phyloP scores from a whole-genome alignment of 2,113 vertebrate species.

The Dasyprocta punctata region DNA sequence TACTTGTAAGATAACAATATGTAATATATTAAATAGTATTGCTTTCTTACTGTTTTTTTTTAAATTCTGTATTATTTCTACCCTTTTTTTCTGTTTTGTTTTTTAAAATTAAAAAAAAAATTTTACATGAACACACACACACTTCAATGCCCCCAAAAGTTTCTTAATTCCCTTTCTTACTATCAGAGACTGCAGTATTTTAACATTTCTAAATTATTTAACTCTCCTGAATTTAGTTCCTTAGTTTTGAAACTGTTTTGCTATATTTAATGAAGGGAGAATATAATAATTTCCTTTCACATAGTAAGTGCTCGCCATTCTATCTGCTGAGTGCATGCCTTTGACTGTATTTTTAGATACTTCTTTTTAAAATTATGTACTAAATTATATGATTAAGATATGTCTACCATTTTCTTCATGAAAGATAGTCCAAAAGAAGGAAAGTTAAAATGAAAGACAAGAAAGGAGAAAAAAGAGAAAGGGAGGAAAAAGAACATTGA shows the following conservation, averaged over 20 bases:
- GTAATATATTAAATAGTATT: too few species aligned
- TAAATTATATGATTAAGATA: neutral
- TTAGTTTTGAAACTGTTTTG: conserved; percentile 1
- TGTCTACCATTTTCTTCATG: neutral
- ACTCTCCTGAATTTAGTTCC: neutral
- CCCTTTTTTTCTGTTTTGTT: too few species aligned
- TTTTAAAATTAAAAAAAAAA: too few species aligned
- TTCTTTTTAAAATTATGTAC: neutral
- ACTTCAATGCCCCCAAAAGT: neutral
- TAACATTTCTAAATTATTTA: neutral
- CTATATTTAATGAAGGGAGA: neutral
- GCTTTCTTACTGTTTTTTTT: too few species aligned
- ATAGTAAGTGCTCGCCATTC: neutral
- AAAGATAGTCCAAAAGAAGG: neutral
- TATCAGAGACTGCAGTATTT: neutral
- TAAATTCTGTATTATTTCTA: too few species aligned
- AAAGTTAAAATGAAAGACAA: neutral
- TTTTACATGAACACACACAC: conserved; percentile 38
- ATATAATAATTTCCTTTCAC: neutral
- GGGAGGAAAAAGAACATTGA: neutral
- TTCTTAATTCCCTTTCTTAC: neutral
- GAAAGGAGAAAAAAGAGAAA: neutral
- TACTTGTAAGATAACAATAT: too few species aligned
- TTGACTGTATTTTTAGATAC: neutral
- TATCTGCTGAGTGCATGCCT: neutral